Evolutionary conservation across 2,113 vertebrate genomes (phyloP), one percentile per base, ranked within the genome.

Genomic region (Rhipidura dahli): DNA sequence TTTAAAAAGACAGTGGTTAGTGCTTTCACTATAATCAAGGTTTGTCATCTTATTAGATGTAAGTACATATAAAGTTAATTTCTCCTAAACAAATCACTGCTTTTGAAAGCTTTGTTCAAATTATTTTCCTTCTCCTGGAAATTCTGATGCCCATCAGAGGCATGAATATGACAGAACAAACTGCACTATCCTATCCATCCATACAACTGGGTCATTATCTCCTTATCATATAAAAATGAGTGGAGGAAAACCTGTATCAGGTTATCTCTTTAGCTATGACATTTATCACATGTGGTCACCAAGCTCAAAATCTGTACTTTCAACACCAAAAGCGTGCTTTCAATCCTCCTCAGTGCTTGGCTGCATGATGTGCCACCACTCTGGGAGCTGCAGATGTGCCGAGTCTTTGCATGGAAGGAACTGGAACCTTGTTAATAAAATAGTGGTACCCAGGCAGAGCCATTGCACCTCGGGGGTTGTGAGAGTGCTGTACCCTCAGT

Each of bases 381-480:
- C 57, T 16, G 39, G 76, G 68, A 80, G 6, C 28, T 4, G 4
- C 3, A 14, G n/a, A 37, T 0, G 0, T 24, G 45, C 16, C 3
- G 19, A 69, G 63, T 6, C 28, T 82, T 73, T 23, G 39, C 30
- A 7, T 0, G 15, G 50, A 16, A 83, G 53, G 44, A 73, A 15
- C 14, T 27, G 56, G 65, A 53, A 23, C 11, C 0, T 3, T 23
- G 21, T 23, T 44, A 51, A 45, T 28, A 40, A 44, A 51, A 10
- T 0, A 23, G 44, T 2, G 13, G 5, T 27, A 14, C 56, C 40
- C 5, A 3, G 39, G 26, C 40, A 87, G 78, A 70, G 45, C 27
- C 47, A 50, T 23, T n/a, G 21, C 45, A 14, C 39, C 5, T 0
- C 0, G 16, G 30, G 15, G 9, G 1, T 15, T 22, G 50, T 39